These are phyloP conservation scores for Agriotes lineatus DNA, from an alignment of 2,888 invertebrate genomes.

Conservation along the genomic window DNA sequence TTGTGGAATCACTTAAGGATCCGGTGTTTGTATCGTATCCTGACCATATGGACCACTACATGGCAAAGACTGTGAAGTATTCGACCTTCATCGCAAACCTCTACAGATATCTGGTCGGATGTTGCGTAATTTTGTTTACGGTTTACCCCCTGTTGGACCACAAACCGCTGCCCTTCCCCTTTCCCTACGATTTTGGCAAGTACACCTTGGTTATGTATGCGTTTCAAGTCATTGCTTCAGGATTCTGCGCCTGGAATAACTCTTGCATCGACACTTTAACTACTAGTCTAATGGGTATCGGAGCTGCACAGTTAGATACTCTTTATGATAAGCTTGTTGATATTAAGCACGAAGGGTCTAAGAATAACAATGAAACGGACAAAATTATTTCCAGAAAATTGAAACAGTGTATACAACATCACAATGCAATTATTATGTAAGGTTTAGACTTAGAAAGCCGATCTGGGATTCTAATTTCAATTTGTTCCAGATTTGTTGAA, in stretches of 20 bases:
- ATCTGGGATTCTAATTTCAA: no score
- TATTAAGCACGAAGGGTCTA: background rate
- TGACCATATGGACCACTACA: conserved; percentile 31
- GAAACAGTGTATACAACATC: conserved; percentile 33
- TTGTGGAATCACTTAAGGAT: conserved; percentile 29
- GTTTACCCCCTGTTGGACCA: conserved; percentile 36
- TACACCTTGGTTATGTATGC: conserved; percentile 32
- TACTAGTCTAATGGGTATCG: conserved; percentile 33
- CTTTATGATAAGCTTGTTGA: conserved; percentile 20
- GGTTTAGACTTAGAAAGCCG: no score
- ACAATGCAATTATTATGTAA: conserved; percentile 33
- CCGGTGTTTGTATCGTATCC: conserved; percentile 37
- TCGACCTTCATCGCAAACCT: conserved; percentile 28
- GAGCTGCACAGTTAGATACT: conserved; percentile 35
- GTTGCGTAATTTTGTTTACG: conserved; percentile 20
- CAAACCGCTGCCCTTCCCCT: conserved; percentile 41
- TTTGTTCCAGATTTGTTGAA: conserved; percentile 31
- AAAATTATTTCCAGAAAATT: background rate
- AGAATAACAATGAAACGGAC: background rate
- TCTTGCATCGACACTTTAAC: conserved; percentile 33
- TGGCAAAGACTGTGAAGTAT: conserved; percentile 27
- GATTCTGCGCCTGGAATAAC: conserved; percentile 41
- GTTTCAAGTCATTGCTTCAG: conserved; percentile 30
- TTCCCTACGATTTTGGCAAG: conserved; percentile 40
- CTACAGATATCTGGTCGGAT: conserved; percentile 18